Evolutionary conservation across 2,113 vertebrate species (phyloP).

Genomic region (Trematomus loennbergii): DNA sequence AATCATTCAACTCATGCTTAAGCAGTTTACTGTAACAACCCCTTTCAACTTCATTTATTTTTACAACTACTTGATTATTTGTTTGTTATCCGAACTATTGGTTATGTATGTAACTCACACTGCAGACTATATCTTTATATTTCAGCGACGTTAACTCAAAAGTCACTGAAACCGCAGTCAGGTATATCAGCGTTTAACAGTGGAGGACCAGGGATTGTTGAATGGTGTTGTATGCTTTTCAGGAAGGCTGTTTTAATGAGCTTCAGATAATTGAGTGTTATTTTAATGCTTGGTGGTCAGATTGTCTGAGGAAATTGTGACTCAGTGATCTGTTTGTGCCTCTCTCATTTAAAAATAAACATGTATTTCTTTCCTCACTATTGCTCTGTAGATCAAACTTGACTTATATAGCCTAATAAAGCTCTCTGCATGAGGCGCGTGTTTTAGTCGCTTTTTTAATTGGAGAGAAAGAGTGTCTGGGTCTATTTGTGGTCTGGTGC

Average conservation of each 20-base stretch:
- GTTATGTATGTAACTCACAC: background rate
- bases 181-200: slow-evolving; percentile 32
- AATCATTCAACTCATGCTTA: slow-evolving; percentile 13
- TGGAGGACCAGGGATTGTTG: slow-evolving; percentile 23
- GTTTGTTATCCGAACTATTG: background rate
- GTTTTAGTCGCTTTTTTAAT: slow-evolving; percentile 79
- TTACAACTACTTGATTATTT: background rate
- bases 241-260: slow-evolving; percentile 68
- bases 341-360: slow-evolving; percentile 74
- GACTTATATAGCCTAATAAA: slow-evolving; percentile 71
- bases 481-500: slow-evolving; percentile 84
- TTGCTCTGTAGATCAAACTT: slow-evolving; percentile 64
- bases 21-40: too few relatives aligned
- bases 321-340: slow-evolving; percentile 59
- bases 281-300: slow-evolving; percentile 58
- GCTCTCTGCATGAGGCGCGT: slow-evolving; percentile 62
- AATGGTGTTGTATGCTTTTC: slow-evolving; percentile 50
- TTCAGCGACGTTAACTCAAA: slow-evolving; percentile 10
- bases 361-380: slow-evolving; percentile 44
- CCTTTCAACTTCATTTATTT: background rate
- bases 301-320: slow-evolving; percentile 52
- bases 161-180: slow-evolving; percentile 8
- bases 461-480: slow-evolving; percentile 79
- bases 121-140: slow-evolving; percentile 5
- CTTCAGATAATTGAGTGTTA: slow-evolving; percentile 74